phyloP scores from a whole-genome alignment of 2,113 vertebrate species.

The Hymenochirus boettgeri region DNA sequence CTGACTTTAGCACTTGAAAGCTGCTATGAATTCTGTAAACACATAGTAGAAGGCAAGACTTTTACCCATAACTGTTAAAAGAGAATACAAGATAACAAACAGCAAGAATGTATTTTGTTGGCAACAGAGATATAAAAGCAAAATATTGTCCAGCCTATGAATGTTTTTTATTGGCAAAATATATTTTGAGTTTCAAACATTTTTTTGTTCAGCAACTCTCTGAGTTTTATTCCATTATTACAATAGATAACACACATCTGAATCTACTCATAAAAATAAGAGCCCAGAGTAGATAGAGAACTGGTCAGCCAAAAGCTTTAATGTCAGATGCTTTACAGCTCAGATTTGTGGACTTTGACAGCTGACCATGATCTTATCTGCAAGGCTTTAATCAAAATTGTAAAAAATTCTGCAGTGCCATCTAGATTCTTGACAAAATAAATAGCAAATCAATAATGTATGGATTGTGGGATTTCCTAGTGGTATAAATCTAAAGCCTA shows the following conservation, averaged over 20 bases:
- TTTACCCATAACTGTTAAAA: neutral
- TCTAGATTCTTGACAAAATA: neutral
- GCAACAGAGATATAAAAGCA: neutral
- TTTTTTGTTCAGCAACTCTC: neutral
- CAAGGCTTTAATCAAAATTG: conserved; percentile 25
- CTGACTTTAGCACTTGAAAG: neutral
- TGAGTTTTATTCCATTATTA: too few species aligned
- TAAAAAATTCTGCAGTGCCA: conserved; percentile 8
- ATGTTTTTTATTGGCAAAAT: neutral
- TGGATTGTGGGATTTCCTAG: conserved; percentile 16
- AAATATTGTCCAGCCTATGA: neutral
- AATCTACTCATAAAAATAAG: neutral
- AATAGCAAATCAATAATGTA: conserved; percentile 22
- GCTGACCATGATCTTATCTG: conserved; percentile 15
- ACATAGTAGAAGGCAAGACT: neutral
- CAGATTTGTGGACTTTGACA: conserved; percentile 3
- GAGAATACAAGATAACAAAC: neutral
- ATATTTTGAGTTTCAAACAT: neutral
- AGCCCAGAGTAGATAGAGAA: neutral
- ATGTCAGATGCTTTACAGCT: neutral
- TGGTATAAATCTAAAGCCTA: conserved; percentile 5
- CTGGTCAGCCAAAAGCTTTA: neutral
- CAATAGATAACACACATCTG: neutral
- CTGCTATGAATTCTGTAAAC: too few species aligned
- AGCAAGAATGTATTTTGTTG: neutral